phyloP scores from a whole-genome alignment of 2,797 vertebrate species.

The Trichosurus vulpecula region DNA sequence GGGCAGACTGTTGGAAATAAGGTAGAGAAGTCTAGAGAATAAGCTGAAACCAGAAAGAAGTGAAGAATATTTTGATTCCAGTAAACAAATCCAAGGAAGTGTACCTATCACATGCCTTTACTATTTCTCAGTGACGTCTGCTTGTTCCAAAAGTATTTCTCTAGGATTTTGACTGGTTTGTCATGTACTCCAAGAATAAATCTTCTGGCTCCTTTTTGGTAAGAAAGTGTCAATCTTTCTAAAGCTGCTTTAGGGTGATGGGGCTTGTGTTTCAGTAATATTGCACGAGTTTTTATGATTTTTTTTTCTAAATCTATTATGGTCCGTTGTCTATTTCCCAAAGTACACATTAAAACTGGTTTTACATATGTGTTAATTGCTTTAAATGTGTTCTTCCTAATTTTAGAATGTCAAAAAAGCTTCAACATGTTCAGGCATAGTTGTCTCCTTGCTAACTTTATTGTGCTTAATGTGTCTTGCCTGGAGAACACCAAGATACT shows the following conservation, averaged over 20 bases:
- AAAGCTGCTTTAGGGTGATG: not conserved
- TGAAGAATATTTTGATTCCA: not conserved
- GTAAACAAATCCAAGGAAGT: not conserved
- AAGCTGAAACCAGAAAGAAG: not conserved
- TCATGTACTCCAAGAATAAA: not conserved
- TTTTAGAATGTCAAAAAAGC: not conserved
- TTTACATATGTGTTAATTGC: not conserved
- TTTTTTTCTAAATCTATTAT: not conserved
- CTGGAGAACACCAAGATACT: not conserved
- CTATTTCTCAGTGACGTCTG: not conserved
- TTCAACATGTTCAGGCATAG: not conserved
- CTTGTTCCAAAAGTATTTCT: not conserved
- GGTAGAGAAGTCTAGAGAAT: not conserved
- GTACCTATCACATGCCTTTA: not conserved
- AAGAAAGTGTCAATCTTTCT: not conserved
- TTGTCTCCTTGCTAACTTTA: not conserved
- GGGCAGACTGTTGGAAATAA: not conserved
- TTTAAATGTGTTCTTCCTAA: not conserved
- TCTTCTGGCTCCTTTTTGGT: not conserved
- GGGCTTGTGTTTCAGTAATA: not conserved
- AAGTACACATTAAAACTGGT: not conserved
- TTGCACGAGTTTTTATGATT: not conserved
- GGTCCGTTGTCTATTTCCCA: not conserved
- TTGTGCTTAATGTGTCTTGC: not conserved
- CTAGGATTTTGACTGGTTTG: not conserved